Base-by-base conservation (phyloP, 2,113 vertebrate species). In the Petaurus breviceps region DNA sequence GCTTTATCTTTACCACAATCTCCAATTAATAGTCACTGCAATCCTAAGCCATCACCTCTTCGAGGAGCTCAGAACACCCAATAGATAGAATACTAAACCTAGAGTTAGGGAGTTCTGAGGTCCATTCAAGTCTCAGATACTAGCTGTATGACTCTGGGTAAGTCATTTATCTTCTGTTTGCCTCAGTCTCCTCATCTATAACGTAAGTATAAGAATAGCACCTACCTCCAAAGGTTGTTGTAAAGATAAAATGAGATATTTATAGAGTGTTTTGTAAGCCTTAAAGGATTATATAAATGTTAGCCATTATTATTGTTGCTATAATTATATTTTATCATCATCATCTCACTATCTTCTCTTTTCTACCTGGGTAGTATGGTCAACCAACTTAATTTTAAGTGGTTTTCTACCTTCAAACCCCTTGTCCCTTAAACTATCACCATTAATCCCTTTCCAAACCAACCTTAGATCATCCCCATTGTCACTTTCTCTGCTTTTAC, bases 111-210 rank as follows among this genome's bases (percentile, higher is more conserved):
- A 93, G 37, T 28, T 12, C 5, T 47, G 2, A 28, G 50, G 90
- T 96, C 92, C 92, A 95, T 91, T 92, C 43, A 92, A 94, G 25
- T 55, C 52, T 53, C 91, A 89, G 16, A 96, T 19, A 61, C 51
- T 19, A 90, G 28, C 31, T 91, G 49, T 43, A 2, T 68, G 49
- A 46, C 49, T 37, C 46, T 19, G 37, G 37, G 26, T 3, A 25
- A 46, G 1, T 77, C 89, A 37, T 22, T 91, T 93, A 90, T 91
- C 53, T 91, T 47, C 10, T 26, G 54, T 89, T 51, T 68, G 28
- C 14, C 22, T 84, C 53, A 46, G 68, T 84, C 43, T 43, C 37
- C 16, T 84, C 16, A n/a, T 22, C 68, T 84, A 43, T n/a, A n/a
- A n/a, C 6, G 22, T n/a, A 22, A 77, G 19, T 26, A 84, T n/a